Evolutionary conservation across 2,797 vertebrate species (phyloP).

Genomic region (Mico argentatus): DNA sequence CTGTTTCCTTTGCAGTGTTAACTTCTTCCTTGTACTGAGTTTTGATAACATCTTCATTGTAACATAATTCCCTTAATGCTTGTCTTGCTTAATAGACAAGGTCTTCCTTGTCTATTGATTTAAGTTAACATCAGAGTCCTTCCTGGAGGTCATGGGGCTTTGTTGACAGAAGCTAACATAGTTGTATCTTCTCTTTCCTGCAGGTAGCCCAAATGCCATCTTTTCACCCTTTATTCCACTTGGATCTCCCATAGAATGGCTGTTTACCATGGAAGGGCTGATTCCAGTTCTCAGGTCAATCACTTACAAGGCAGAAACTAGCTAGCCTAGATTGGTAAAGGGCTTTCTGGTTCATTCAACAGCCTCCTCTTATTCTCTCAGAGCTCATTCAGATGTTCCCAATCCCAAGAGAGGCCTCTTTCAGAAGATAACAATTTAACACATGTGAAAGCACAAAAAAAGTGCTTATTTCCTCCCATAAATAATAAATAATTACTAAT

Average conservation of each 20-base stretch:
- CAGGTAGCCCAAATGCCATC: not conserved
- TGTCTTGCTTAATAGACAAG: too few species aligned
- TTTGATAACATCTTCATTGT: not conserved
- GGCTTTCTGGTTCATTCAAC: not conserved
- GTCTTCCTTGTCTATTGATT: not conserved
- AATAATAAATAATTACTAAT: constrained; percentile 18
- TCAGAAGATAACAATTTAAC: not conserved
- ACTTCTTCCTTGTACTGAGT: not conserved
- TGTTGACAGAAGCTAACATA: not conserved
- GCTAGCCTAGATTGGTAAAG: not conserved
- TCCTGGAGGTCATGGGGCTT: not conserved
- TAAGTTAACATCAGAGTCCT: not conserved
- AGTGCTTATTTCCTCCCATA: not conserved
- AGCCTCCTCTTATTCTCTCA: not conserved
- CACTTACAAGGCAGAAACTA: not conserved
- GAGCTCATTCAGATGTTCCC: not conserved
- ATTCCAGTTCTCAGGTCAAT: not conserved
- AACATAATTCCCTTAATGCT: not conserved
- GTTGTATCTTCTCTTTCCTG: not conserved
- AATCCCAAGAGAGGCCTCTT: not conserved
- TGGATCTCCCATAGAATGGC: not conserved
- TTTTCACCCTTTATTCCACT: not conserved
- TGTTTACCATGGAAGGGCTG: not conserved
- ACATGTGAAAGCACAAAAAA: not conserved
- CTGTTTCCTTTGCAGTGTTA: not conserved